Evolutionary conservation across 2,113 vertebrate genomes (phyloP).

Genomic region (Pedetes capensis): DNA sequence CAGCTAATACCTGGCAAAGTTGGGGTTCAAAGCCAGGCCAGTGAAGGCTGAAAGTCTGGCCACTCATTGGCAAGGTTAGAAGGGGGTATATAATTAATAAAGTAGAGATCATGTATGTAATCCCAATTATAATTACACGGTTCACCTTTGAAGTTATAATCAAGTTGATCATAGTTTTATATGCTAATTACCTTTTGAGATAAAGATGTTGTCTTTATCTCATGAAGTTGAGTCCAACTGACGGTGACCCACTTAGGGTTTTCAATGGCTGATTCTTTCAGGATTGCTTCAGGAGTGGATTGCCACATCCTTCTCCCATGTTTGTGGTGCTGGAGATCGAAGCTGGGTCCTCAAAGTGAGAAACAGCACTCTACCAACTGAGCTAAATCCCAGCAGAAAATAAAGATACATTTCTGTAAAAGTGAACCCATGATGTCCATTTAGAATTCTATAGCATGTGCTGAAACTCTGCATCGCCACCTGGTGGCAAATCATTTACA

Average conservation of each 20-base stretch:
- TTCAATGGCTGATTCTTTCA: too few species aligned
- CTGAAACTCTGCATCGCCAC: slow-evolving; percentile 48
- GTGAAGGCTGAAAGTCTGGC: background rate
- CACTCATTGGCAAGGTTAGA: background rate
- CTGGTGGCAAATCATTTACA: slow-evolving; percentile 49
- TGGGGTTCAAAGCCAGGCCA: background rate
- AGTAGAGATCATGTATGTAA: background rate
- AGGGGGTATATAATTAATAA: background rate
- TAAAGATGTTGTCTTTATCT: too few species aligned
- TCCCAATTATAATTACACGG: background rate
- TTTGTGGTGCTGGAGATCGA: too few species aligned
- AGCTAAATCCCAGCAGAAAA: too few species aligned
- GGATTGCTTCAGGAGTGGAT: too few species aligned
- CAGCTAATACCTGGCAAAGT: background rate
- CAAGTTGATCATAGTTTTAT: background rate
- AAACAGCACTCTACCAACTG: too few species aligned
- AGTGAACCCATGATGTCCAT: background rate
- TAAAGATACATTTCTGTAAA: background rate
- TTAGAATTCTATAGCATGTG: background rate
- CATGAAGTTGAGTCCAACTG: too few species aligned
- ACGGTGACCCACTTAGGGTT: too few species aligned
- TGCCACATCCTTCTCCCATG: too few species aligned
- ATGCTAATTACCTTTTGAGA: background rate
- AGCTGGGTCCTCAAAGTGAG: too few species aligned
- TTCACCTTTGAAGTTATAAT: background rate